A percentile compares a stretch with the other conserved stretches of the same genome.
Evolutionary conservation across 1,140 invertebrate genomes (phyloP).

Genomic region (Trachymyrmex septentrionalis): DNA sequence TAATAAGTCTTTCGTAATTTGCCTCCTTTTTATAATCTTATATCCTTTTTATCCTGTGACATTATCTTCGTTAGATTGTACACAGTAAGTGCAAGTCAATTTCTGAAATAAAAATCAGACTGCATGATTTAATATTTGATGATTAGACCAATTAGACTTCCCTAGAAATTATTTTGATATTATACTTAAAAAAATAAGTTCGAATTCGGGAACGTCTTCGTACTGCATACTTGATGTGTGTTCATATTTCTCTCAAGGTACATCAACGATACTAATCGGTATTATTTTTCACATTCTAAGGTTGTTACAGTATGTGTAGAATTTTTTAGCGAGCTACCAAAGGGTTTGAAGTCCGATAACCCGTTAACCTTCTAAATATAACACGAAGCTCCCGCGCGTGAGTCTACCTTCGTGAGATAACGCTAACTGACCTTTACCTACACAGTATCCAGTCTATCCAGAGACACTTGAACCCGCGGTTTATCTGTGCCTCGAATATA

Average conservation of each 20-base stretch:
- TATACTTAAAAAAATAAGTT: not conserved
- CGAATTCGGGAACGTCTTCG: not conserved
- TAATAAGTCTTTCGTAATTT: slow-evolving; percentile 32
- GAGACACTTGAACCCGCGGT: slow-evolving; percentile 42
- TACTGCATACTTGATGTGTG: too few relatives aligned
- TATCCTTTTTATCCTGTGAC: not conserved
- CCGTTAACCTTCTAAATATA: slow-evolving; percentile 54
- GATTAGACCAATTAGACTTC: not conserved
- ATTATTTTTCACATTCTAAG: not conserved
- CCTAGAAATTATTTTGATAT: slow-evolving; percentile 5
- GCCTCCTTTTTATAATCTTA: not conserved
- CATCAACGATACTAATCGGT: not conserved
- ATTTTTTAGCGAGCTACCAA: not conserved
- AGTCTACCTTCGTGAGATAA: slow-evolving; percentile 47
- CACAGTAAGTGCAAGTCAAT: not conserved
- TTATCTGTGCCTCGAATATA: slow-evolving; percentile 4
- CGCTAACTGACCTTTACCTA: slow-evolving; percentile 62
- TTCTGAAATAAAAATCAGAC: not conserved
- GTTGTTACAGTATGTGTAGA: not conserved
- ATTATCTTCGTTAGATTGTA: slow-evolving; percentile 28
- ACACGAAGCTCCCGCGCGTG: not conserved
- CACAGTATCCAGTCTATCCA: slow-evolving; percentile 62
- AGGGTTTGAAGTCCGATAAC: slow-evolving; percentile 9
- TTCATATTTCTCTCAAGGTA: not conserved
- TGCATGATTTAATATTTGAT: not conserved